phyloP scores from a whole-genome alignment of 2,797 vertebrate species.

The Antennarius maculatus region DNA sequence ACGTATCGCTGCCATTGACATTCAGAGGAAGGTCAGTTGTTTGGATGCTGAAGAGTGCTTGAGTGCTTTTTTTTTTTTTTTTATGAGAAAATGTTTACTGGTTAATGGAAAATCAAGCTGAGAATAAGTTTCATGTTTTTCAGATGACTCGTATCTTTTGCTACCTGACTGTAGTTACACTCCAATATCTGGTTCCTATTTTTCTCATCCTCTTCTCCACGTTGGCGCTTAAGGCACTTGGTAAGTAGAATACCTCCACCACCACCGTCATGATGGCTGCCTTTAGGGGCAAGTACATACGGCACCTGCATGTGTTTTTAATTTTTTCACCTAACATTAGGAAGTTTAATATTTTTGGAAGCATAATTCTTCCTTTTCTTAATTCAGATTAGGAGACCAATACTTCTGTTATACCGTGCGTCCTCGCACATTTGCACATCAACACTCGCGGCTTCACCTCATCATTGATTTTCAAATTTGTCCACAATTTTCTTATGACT shows the following conservation, averaged over 20 bases:
- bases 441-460: too few relatives aligned
- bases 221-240: conserved; percentile 89
- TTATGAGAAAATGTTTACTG: not conserved
- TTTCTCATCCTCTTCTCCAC: conserved; percentile 90
- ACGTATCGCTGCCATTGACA: conserved; percentile 88
- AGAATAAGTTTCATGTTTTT: not conserved
- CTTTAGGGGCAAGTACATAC: too few relatives aligned
- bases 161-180: conserved; percentile 90
- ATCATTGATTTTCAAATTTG: too few relatives aligned
- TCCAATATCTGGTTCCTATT: conserved; percentile 92
- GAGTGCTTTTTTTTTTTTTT: not conserved
- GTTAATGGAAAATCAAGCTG: rapidly evolving
- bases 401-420: too few relatives aligned
- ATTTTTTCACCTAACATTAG: too few relatives aligned
- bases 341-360: too few relatives aligned
- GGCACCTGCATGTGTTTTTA: too few relatives aligned
- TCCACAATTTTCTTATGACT: too few relatives aligned
- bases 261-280: not conserved
- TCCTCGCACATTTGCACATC: too few relatives aligned
- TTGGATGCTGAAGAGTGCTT: not conserved
- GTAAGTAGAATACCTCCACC: conserved; percentile 69
- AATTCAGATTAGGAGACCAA: too few relatives aligned
- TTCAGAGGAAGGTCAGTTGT: conserved; percentile 88
- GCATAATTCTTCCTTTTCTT: too few relatives aligned
- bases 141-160: conserved; percentile 94